Conservation (phyloP, 2,888 invertebrate genomes). For the Papilio demoleus region DNA sequence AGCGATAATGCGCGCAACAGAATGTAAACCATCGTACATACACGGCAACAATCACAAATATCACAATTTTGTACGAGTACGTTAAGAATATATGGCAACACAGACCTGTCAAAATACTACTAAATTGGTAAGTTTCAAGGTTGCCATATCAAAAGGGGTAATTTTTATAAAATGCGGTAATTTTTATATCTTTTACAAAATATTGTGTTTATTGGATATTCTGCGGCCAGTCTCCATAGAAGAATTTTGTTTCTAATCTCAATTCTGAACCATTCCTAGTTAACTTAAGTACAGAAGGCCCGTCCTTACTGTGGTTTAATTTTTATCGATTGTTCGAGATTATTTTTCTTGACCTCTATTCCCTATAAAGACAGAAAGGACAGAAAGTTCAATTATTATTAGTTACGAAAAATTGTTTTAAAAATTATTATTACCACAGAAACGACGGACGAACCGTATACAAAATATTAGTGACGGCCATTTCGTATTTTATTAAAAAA, state of each 20-base stretch:
- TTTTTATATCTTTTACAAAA: too few species aligned
- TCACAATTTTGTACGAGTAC: constrained; percentile 38
- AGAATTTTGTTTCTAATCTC: constrained; percentile 70
- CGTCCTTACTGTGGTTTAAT: constrained; percentile 29
- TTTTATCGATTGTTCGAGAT: background rate
- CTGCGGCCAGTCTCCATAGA: constrained; percentile 73
- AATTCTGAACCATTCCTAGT: constrained; percentile 46
- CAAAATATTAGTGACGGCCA: constrained; percentile 4
- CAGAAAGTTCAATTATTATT: background rate
- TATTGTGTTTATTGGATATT: too few species aligned
- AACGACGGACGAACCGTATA: constrained; percentile 27
- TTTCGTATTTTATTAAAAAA: background rate
- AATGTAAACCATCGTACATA: background rate
- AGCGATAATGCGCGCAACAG: background rate
- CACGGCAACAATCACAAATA: constrained; percentile 32
- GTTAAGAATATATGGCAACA: constrained; percentile 13
- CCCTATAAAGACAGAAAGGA: background rate
- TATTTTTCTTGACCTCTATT: background rate
- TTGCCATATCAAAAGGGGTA: constrained; percentile 19
- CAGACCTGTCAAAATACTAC: background rate
- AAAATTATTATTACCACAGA: constrained; percentile 27
- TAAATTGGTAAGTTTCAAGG: background rate
- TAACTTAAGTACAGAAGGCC: constrained; percentile 40
- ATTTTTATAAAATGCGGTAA: background rate
- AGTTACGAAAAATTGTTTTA: background rate